A percentile compares a stretch with the other conserved stretches of the same genome.
Conservation (phyloP, 2,888 invertebrate species). For the Drosophila multiciliata region DNA sequence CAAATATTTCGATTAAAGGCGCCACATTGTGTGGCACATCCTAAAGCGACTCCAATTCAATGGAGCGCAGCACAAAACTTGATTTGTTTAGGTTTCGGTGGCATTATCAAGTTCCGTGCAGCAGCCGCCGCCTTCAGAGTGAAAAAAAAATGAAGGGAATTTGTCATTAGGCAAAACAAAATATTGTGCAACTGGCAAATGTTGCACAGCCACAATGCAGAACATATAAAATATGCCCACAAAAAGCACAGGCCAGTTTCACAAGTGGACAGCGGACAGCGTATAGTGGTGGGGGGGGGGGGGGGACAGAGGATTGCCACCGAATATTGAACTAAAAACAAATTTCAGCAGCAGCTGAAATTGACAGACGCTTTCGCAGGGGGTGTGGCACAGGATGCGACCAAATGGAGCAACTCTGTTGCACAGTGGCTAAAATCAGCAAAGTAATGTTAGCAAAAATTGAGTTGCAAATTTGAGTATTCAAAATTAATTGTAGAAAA, state of each 20-base stretch:
- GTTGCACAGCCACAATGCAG: conserved; percentile 33
- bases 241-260: conserved; percentile 28
- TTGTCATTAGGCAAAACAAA: conserved; percentile 65
- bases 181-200: conserved; percentile 66
- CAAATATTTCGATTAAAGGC: conserved; percentile 69
- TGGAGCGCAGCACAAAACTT: conserved; percentile 23
- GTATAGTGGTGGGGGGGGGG: neutral
- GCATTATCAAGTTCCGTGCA: conserved; percentile 52
- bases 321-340: conserved; percentile 72
- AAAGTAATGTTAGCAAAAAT: neutral
- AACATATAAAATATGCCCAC: conserved; percentile 66
- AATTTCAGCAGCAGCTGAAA: conserved; percentile 74
- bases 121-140: neutral
- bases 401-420: conserved; percentile 29
- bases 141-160: conserved; percentile 34
- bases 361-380: conserved; percentile 60
- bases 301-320: conserved; percentile 27
- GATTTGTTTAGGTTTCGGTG: neutral
- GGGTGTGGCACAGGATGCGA: conserved; percentile 35
- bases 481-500: neutral
- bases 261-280: conserved; percentile 39
- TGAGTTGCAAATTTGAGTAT: neutral
- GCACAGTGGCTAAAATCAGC: conserved; percentile 32
- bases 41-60: conserved; percentile 54
- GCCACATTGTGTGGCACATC: conserved; percentile 11